Conservation (phyloP, 2,888 invertebrate species). For the Parthenolecanium corni region DNA sequence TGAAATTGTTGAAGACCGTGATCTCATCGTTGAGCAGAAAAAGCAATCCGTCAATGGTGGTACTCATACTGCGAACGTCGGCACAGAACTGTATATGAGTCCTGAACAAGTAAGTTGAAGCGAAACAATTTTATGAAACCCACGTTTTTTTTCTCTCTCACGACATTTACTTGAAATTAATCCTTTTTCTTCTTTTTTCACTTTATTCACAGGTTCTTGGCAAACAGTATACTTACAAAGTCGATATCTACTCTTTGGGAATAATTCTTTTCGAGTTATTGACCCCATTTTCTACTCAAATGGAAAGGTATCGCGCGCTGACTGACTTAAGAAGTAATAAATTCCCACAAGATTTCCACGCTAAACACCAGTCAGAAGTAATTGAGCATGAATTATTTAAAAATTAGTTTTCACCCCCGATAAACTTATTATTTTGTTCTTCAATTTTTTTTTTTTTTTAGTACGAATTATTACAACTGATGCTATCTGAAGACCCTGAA, state of each 20-base stretch:
- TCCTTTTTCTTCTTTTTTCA: constrained; percentile 9
- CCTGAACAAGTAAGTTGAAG: constrained; percentile 66
- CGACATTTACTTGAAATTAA: constrained; percentile 6
- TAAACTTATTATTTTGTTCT: background rate
- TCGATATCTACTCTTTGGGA: constrained; percentile 90
- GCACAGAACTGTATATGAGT: constrained; percentile 95
- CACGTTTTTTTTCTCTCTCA: background rate
- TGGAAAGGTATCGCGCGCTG: constrained; percentile 68
- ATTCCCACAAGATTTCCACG: constrained; percentile 58
- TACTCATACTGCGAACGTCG: constrained; percentile 51
- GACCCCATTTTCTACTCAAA: constrained; percentile 77
- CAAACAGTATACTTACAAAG: constrained; percentile 71
- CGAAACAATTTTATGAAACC: background rate
- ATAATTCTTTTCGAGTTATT: constrained; percentile 87
- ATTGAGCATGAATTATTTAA: too few relatives aligned
- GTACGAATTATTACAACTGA: constrained; percentile 59
- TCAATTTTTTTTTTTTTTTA: too few relatives aligned
- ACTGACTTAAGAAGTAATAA: constrained; percentile 51
- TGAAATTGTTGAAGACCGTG: constrained; percentile 53
- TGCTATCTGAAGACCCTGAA: constrained; percentile 62
- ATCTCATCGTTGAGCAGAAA: constrained; percentile 13
- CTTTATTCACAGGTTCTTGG: constrained; percentile 47
- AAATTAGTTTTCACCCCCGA: constrained; percentile 1
- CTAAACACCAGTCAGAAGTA: constrained; percentile 59
- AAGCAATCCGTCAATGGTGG: constrained; percentile 35